Evolutionary conservation across 2,888 invertebrate species (phyloP), one percentile per base, ranked within the genome.

Genomic region (Rhingia rostrata): DNA sequence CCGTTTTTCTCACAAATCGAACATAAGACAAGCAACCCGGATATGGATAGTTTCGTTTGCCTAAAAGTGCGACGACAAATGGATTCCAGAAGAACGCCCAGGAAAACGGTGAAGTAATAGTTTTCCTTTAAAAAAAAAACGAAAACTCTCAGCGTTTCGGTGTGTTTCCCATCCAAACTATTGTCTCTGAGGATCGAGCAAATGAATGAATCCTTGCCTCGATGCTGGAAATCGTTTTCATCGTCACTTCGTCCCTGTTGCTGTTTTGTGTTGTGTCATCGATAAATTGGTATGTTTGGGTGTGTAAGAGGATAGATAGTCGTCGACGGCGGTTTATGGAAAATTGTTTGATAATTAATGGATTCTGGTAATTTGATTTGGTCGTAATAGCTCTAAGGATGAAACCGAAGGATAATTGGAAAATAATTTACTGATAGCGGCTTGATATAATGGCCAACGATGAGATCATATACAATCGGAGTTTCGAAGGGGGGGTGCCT

Each of bases 271-370:
- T 22, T 45, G 5, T 49, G 39, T 49, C 70, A 60, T 70, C 70
- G 70, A 70, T 56, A 69, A 56, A 45, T 9, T 6, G 32, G 6
- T 43, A 33, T 32, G 32, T 51, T 30, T 32, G 64, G 12, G 30
- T 6, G 51, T 41, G 47, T 12, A 47, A 30, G 37, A 37, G 43
- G 67, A 47, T 69, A 41, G 4, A 41, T 41, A 9, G 22, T 22
- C 10, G 41, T 41, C 7, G 41, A 6, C 4, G 6, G 41, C 9
- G 41, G 6, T 9, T 69, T 37, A 70, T 33, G 51, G 60, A 60
- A 70, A 70, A 70, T 70, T 60, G 58, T 60, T 70, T 70, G 58
- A 49, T 58, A 60, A 70, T 70, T 70, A 70, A 70, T 70, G 70
- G 70, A 41, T 70, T 70, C 49, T 30, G 41, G 47, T 70, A 60